phyloP scores from a whole-genome alignment of 2,113 vertebrate genomes.

The Arizona elegans region DNA sequence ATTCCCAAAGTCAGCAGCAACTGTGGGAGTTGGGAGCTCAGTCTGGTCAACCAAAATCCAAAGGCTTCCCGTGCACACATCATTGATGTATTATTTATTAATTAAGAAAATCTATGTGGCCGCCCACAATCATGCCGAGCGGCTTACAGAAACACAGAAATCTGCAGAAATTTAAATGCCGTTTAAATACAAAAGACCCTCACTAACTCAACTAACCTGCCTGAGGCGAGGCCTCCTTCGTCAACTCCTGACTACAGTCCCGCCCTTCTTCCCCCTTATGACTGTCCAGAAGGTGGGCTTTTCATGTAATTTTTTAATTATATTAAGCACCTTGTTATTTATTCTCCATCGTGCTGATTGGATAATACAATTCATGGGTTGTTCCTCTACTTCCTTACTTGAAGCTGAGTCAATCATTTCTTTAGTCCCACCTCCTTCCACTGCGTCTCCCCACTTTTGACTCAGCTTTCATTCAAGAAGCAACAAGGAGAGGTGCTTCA shows the following conservation, averaged over 20 bases:
- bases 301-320: too few relatives aligned
- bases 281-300: background rate
- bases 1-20: background rate
- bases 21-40: background rate
- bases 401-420: too few relatives aligned
- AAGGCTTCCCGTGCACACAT: accelerated
- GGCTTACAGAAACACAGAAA: too few relatives aligned
- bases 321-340: too few relatives aligned
- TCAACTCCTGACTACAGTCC: background rate
- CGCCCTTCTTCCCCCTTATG: background rate
- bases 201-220: background rate
- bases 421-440: too few relatives aligned
- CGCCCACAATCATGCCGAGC: too few relatives aligned
- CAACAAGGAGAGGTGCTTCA: too few relatives aligned
- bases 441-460: too few relatives aligned
- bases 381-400: too few relatives aligned
- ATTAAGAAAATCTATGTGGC: too few relatives aligned
- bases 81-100: background rate
- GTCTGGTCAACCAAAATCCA: background rate
- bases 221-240: background rate
- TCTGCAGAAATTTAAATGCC: background rate
- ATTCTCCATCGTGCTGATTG: too few relatives aligned
- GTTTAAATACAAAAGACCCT: background rate
- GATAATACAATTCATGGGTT: too few relatives aligned
- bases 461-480: background rate